phyloP scores from a whole-genome alignment of 2,888 invertebrate species.

The Nebria brevicollis region DNA sequence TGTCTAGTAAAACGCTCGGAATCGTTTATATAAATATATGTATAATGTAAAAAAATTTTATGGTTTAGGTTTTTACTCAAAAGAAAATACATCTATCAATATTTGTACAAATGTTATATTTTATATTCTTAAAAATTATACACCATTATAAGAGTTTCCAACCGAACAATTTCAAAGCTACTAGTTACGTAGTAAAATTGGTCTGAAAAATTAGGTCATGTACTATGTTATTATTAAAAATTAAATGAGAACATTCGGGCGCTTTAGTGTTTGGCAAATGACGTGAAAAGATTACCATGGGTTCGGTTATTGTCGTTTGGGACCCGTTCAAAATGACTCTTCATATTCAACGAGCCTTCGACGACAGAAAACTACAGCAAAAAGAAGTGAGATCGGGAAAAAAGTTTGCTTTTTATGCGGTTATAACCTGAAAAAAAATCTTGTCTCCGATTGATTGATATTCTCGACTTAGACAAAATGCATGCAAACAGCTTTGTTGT shows the following conservation, averaged over 20 bases:
- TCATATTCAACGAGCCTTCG: slow-evolving; percentile 39
- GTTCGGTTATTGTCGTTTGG: slow-evolving; percentile 30
- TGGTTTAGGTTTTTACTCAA: too few relatives aligned
- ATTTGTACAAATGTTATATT: too few relatives aligned
- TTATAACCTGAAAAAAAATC: slow-evolving; percentile 23
- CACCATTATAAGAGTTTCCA: background rate
- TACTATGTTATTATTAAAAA: slow-evolving; percentile 36
- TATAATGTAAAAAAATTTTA: too few relatives aligned
- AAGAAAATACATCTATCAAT: too few relatives aligned
- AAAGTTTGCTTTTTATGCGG: slow-evolving; percentile 10
- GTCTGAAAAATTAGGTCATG: background rate
- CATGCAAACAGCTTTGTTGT: slow-evolving; percentile 42
- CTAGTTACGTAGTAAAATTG: background rate
- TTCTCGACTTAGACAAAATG: slow-evolving; percentile 40
- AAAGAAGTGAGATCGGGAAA: slow-evolving; percentile 28
- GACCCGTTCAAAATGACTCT: slow-evolving; percentile 13
- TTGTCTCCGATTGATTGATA: slow-evolving; percentile 42
- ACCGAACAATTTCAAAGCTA: background rate
- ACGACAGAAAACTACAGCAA: slow-evolving; percentile 16
- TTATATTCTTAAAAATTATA: background rate
- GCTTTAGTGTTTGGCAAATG: slow-evolving; percentile 33
- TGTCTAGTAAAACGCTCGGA: too few relatives aligned
- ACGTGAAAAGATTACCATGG: slow-evolving; percentile 37
- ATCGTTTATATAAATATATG: too few relatives aligned
- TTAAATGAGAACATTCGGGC: slow-evolving; percentile 29